Evolutionary conservation across 2,113 vertebrate genomes (phyloP).

Genomic region (Anarrhichthys ocellatus): DNA sequence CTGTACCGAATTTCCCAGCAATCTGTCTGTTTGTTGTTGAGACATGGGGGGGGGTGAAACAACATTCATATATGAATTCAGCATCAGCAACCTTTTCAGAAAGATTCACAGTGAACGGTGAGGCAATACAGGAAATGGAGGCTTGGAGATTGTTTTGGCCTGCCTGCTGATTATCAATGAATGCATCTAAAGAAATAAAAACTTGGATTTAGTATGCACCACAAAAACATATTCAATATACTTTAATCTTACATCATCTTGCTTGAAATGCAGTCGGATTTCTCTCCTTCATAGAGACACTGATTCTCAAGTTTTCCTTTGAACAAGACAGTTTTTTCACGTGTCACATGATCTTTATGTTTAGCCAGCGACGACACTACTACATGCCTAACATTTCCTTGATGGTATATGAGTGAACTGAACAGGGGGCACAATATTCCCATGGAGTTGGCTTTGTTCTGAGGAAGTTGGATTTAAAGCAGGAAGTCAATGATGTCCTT

Average conservation of each 20-base stretch:
- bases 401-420: background rate
- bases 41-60: too few species aligned
- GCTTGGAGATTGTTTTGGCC: background rate
- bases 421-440: conserved; percentile 17
- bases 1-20: background rate
- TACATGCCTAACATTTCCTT: conserved; percentile 5
- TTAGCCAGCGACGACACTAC: background rate
- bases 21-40: background rate
- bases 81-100: conserved; percentile 24
- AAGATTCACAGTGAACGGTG: background rate
- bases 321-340: background rate
- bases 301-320: background rate
- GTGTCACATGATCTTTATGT: conserved; percentile 7
- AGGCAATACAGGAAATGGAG: conserved; percentile 12
- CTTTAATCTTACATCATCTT: background rate
- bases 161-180: background rate
- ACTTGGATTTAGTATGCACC: background rate
- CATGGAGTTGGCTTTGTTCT: conserved; percentile 26
- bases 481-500: conserved; percentile 50
- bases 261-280: background rate
- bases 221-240: background rate
- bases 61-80: conserved; percentile 16
- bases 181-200: background rate
- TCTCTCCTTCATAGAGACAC: background rate
- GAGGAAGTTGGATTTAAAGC: conserved; percentile 16